A percentile compares a stretch with the other conserved stretches of the same genome.
phyloP scores from a whole-genome alignment of 1,140 invertebrate species.

The Nasonia giraulti region DNA sequence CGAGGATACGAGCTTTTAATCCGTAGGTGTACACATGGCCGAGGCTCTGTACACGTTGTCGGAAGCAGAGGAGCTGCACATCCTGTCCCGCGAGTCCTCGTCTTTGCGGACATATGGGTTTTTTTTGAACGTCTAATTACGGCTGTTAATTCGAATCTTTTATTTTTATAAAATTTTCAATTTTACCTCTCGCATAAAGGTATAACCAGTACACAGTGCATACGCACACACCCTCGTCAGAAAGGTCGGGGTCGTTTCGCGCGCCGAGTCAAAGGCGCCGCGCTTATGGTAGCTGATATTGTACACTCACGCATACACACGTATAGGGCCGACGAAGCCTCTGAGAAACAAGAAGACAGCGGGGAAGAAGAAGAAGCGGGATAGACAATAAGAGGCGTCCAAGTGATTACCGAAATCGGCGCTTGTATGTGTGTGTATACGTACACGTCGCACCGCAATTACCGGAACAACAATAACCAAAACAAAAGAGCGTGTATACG shows the following conservation, averaged over 20 bases:
- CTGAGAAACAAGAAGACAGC: not conserved
- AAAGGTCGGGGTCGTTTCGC: not conserved
- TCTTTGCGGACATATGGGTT: too few relatives aligned
- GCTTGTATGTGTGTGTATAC: slow-evolving; percentile 58
- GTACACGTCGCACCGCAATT: slow-evolving; percentile 61
- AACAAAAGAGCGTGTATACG: slow-evolving; percentile 63
- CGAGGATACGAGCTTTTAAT: not conserved
- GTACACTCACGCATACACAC: not conserved
- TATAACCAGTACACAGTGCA: too few relatives aligned
- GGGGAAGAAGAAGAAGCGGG: slow-evolving; percentile 21
- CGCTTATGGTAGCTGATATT: slow-evolving; percentile 44
- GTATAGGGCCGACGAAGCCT: not conserved
- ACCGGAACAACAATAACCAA: slow-evolving; percentile 70
- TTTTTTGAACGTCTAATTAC: too few relatives aligned
- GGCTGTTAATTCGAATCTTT: too few relatives aligned
- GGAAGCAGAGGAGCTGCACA: too few relatives aligned
- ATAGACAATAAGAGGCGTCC: slow-evolving; percentile 55
- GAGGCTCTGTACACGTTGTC: too few relatives aligned
- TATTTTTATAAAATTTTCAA: too few relatives aligned
- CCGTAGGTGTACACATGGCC: not conserved
- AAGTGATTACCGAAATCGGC: slow-evolving; percentile 68
- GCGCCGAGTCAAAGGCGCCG: slow-evolving; percentile 67
- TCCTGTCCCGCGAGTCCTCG: too few relatives aligned
- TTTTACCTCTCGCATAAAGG: too few relatives aligned
- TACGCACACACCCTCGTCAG: not conserved